Evolutionary conservation across 2,888 invertebrate species (phyloP).

Genomic region (Lacanobia oleracea): DNA sequence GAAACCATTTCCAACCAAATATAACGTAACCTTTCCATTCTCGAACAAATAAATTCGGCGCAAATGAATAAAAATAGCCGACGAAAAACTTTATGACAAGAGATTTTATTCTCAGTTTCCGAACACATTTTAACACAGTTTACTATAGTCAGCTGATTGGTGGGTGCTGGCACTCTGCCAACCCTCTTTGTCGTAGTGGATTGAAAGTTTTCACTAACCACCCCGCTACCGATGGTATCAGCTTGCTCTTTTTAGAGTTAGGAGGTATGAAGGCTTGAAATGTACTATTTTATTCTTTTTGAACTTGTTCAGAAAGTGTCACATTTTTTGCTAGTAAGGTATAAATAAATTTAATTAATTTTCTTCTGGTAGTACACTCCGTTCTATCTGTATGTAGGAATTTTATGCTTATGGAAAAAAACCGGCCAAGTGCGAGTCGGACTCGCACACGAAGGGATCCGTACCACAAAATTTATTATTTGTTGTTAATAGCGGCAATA

Average conservation of each 20-base stretch:
- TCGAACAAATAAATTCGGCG: conserved; percentile 18
- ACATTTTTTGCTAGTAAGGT: neutral
- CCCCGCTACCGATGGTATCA: conserved; percentile 51
- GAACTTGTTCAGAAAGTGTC: neutral
- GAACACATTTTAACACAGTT: conserved; percentile 53
- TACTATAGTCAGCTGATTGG: conserved; percentile 57
- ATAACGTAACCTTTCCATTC: conserved; percentile 2
- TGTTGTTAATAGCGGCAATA: too few species aligned
- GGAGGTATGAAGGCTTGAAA: conserved; percentile 36
- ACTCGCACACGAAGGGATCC: too few species aligned
- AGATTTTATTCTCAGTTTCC: conserved; percentile 43
- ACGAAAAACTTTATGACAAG: conserved; percentile 40
- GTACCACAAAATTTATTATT: too few species aligned
- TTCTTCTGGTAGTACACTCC: too few species aligned
- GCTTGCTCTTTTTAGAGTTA: conserved; percentile 53
- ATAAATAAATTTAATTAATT: too few species aligned
- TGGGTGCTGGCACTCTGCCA: conserved; percentile 60
- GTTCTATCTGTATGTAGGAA: too few species aligned
- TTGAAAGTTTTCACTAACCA: conserved; percentile 64
- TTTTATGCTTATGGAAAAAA: too few species aligned
- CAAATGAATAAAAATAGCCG: conserved; percentile 38
- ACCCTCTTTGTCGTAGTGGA: conserved; percentile 51
- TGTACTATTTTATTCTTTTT: conserved; percentile 1
- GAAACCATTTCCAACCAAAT: neutral
- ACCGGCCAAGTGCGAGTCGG: too few species aligned